These are phyloP conservation scores for Catharus bicknelli DNA, from an alignment of 2,113 vertebrate genomes.

Conservation along the genomic window DNA sequence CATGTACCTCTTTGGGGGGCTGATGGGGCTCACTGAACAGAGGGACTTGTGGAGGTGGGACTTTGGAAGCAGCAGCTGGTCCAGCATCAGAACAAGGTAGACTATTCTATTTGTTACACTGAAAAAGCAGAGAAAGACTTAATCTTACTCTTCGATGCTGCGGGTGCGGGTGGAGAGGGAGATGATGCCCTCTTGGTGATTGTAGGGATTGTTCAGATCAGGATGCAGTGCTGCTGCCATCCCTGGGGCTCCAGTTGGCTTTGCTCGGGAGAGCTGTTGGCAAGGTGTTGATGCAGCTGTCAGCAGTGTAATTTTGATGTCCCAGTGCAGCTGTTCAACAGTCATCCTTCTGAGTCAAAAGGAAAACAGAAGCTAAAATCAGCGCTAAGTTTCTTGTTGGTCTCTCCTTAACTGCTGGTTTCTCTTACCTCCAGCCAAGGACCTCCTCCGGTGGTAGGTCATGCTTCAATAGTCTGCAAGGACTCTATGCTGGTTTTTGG, in stretches of 20 bases:
- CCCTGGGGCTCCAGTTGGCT: background rate
- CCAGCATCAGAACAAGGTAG: slow-evolving; percentile 80
- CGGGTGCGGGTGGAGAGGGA: fast-evolving
- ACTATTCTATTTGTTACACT: background rate
- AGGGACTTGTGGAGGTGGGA: slow-evolving; percentile 88
- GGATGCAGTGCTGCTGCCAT: background rate
- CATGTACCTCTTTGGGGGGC: slow-evolving; percentile 86
- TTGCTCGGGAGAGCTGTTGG: background rate
- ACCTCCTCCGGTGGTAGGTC: slow-evolving; percentile 81
- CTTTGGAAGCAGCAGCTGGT: slow-evolving; percentile 75
- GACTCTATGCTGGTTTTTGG: slow-evolving; percentile 85
- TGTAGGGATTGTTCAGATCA: background rate
- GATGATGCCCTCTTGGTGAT: background rate
- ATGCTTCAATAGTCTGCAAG: slow-evolving; percentile 77
- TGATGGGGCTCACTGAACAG: slow-evolving; percentile 83
- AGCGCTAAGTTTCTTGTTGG: background rate
- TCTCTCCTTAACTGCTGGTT: background rate
- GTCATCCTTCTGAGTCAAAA: background rate
- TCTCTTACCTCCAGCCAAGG: slow-evolving; percentile 74
- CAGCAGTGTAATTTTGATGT: background rate
- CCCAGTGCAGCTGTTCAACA: background rate
- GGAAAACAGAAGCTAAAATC: slow-evolving; percentile 7
- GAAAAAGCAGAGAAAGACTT: background rate
- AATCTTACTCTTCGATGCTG: background rate
- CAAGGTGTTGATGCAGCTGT: background rate